These are phyloP conservation scores for Heliothis peltigera DNA, from an alignment of 2,888 invertebrate genomes.

Conservation along the genomic window DNA sequence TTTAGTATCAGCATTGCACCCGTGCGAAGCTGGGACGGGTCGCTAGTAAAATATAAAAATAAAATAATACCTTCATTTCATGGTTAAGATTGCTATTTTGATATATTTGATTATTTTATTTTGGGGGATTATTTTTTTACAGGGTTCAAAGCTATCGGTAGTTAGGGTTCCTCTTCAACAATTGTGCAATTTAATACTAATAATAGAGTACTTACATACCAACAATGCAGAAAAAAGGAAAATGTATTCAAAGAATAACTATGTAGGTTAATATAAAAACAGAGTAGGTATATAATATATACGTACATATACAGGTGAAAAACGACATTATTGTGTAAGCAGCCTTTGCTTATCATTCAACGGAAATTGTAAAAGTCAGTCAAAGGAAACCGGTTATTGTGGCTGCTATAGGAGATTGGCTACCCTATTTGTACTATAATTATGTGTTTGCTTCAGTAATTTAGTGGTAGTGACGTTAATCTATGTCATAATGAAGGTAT, in stretches of 20 bases:
- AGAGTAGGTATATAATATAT: slow-evolving; percentile 13
- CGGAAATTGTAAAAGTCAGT: slow-evolving; percentile 47
- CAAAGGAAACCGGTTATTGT: slow-evolving; percentile 36
- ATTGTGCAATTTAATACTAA: too few species aligned
- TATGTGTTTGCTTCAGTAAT: slow-evolving; percentile 7
- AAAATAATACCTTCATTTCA: too few species aligned
- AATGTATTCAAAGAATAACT: neutral
- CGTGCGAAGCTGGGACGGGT: too few species aligned
- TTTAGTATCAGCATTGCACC: too few species aligned
- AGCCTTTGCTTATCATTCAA: slow-evolving; percentile 35
- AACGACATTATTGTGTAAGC: slow-evolving; percentile 25
- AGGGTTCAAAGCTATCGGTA: too few species aligned
- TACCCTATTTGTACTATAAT: slow-evolving; percentile 6
- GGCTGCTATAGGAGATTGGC: slow-evolving; percentile 22
- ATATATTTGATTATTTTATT: too few species aligned
- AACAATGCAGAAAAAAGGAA: neutral
- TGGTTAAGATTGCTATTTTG: too few species aligned
- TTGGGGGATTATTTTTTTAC: too few species aligned
- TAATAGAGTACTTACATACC: neutral
- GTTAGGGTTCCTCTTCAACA: too few species aligned
- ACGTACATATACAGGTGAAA: too few species aligned
- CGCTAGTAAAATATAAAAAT: too few species aligned
- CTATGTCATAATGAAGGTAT: too few species aligned
- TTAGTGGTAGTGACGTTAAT: neutral
- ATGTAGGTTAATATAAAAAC: slow-evolving; percentile 3